These are phyloP conservation scores for Leucania comma DNA, from an alignment of 2,888 invertebrate genomes.

Conservation along the genomic window DNA sequence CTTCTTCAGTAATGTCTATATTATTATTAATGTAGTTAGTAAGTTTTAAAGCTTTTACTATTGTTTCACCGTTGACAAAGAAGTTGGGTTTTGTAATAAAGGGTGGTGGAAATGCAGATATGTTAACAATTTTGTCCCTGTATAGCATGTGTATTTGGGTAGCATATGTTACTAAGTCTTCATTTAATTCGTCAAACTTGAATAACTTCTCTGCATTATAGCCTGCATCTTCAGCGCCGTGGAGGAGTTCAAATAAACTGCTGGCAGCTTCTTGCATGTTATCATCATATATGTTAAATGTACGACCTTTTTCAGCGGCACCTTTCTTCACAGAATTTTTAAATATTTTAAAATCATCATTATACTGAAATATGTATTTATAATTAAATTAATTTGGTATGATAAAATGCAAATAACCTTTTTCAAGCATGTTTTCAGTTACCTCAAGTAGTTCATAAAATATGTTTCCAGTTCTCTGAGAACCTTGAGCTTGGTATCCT, in stretches of 20 bases:
- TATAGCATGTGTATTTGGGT: slow-evolving; percentile 83
- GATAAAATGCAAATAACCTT: neutral
- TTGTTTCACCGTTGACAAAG: slow-evolving; percentile 82
- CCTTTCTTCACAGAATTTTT: slow-evolving; percentile 74
- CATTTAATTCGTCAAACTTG: slow-evolving; percentile 86
- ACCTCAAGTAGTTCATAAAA: slow-evolving; percentile 51
- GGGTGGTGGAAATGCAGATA: slow-evolving; percentile 77
- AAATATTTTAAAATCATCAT: slow-evolving; percentile 72
- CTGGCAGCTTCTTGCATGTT: slow-evolving; percentile 86
- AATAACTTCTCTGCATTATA: slow-evolving; percentile 78
- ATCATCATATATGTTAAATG: slow-evolving; percentile 87
- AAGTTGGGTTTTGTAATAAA: slow-evolving; percentile 87
- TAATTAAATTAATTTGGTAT: slow-evolving; percentile 3
- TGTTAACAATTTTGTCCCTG: slow-evolving; percentile 70
- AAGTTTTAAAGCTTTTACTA: slow-evolving; percentile 80
- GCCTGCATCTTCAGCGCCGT: slow-evolving; percentile 74
- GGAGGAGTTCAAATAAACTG: slow-evolving; percentile 84
- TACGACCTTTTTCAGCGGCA: slow-evolving; percentile 77
- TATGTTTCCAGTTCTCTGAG: slow-evolving; percentile 38
- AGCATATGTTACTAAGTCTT: slow-evolving; percentile 87
- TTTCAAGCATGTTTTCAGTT: slow-evolving; percentile 6
- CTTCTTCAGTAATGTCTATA: slow-evolving; percentile 64
- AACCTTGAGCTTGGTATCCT: slow-evolving; percentile 68
- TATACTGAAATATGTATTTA: slow-evolving; percentile 70
- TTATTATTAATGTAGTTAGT: slow-evolving; percentile 69